phyloP scores from a whole-genome alignment of 1,140 invertebrate genomes.

The Tenebrio molitor region DNA sequence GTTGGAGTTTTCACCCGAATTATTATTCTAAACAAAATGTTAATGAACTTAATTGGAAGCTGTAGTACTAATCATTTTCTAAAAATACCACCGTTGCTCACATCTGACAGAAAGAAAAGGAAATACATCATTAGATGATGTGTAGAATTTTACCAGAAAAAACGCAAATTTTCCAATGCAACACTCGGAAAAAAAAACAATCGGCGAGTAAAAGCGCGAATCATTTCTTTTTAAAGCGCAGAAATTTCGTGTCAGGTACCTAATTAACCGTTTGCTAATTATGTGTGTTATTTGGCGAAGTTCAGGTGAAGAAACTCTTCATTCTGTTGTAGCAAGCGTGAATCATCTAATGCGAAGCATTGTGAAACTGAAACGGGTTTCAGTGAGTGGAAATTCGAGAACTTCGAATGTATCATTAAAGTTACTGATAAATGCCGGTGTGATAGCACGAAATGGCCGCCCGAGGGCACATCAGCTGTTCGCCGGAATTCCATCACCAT shows the following conservation, averaged over 20 bases:
- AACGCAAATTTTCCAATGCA: not conserved
- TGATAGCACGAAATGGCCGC: conserved; percentile 1
- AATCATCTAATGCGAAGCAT: conserved; percentile 7
- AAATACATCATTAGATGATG: conserved; percentile 38
- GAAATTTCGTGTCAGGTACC: too few relatives aligned
- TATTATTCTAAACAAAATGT: not conserved
- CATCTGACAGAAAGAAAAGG: conserved; percentile 3
- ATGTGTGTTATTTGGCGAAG: not conserved
- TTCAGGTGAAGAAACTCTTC: conserved; percentile 17
- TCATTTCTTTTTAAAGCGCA: too few relatives aligned
- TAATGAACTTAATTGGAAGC: conserved; percentile 5
- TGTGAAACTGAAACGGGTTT: conserved; percentile 12
- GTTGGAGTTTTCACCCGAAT: not conserved
- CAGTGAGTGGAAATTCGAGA: not conserved
- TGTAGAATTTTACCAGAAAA: not conserved
- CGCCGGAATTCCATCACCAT: not conserved
- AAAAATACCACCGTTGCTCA: conserved; percentile 31
- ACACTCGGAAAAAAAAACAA: not conserved
- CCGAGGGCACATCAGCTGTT: conserved; percentile 9
- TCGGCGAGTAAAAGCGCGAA: not conserved
- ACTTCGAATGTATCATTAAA: conserved; percentile 34
- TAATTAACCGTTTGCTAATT: conserved; percentile 3
- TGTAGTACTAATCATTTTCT: conserved; percentile 8
- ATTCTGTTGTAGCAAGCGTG: not conserved
- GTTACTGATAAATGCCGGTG: conserved; percentile 24